Evolutionary conservation across 2,113 vertebrate species (phyloP), one percentile per base, ranked within the genome.

Genomic region (Burhinus bistriatus): DNA sequence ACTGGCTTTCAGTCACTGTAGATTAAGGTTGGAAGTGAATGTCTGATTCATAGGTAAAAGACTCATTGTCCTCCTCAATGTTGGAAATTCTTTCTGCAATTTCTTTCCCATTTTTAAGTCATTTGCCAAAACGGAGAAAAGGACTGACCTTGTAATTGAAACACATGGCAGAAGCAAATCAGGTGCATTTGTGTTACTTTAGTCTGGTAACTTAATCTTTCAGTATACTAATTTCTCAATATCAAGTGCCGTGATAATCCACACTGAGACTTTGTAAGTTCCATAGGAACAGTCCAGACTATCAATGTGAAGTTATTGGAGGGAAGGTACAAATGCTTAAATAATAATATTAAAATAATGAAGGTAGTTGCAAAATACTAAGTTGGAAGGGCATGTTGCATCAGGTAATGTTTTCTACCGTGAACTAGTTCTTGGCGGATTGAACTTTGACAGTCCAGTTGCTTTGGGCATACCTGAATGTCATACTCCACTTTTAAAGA

Each of bases 11-110:
- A 22, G 55, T 6, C 42, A 34, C 27, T 68, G 51, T 36, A 84
- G 32, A 78, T 89, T 78, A 82, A 92, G 42, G 42, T 32, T 92
- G 81, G 87, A 68, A 94, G 55, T 42, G n/a, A 49, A 47, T 89
- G 91, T 93, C 87, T 95, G 87, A 93, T 94, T 92, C 88, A 80
- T 61, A 83, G 30, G 40, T 94, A 57, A 44, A 88, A 65, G 66
- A 58, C 18, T 81, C 64, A 25, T 13, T 79, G 83, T 89, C 72
- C 92, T 22, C 16, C 51, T 93, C 17, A 19, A 7, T 1, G 32
- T 5, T 23, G 55, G 91, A 91, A 97, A 82, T 92, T 95, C 79
- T 95, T 71, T 40, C 15, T 6, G 27, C 17, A 21, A 51, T 83
- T 92, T 84, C 73, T 94, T 93, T 75, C 29, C 61, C 20, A 78